These are phyloP conservation scores for Callipepla californica DNA, from an alignment of 2,113 vertebrate species.

Conservation along the genomic window DNA sequence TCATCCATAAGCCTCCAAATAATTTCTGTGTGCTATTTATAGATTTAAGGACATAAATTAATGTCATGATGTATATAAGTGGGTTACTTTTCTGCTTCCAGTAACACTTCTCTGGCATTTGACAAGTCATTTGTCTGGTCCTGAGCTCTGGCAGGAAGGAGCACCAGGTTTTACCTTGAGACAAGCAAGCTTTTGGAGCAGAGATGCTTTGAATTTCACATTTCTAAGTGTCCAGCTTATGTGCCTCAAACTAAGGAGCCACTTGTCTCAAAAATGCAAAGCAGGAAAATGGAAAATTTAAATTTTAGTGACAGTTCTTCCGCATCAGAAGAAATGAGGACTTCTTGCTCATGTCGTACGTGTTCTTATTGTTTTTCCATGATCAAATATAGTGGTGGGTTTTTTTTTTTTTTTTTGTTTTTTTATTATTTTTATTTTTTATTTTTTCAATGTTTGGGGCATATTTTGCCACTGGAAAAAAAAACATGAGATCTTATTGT, in stretches of 20 bases:
- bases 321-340: not conserved
- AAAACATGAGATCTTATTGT: not conserved
- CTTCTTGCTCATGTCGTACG: not conserved
- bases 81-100: constrained; percentile 1
- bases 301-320: not conserved
- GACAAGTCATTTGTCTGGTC: constrained; percentile 24
- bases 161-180: not conserved
- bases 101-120: not conserved
- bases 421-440: no score
- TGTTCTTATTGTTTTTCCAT: not conserved
- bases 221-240: not conserved
- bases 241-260: not conserved
- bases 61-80: not conserved
- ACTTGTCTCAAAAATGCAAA: not conserved
- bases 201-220: not conserved
- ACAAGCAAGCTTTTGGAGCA: not conserved
- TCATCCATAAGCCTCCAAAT: not conserved
- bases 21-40: not conserved
- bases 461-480: not conserved
- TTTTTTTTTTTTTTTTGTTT: no score
- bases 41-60: not conserved
- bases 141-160: not conserved
- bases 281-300: not conserved
- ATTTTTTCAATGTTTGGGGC: not conserved
- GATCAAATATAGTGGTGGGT: not conserved